Conservation (phyloP, 1,140 invertebrate genomes). For the Aphaenogaster ashmeadi region DNA sequence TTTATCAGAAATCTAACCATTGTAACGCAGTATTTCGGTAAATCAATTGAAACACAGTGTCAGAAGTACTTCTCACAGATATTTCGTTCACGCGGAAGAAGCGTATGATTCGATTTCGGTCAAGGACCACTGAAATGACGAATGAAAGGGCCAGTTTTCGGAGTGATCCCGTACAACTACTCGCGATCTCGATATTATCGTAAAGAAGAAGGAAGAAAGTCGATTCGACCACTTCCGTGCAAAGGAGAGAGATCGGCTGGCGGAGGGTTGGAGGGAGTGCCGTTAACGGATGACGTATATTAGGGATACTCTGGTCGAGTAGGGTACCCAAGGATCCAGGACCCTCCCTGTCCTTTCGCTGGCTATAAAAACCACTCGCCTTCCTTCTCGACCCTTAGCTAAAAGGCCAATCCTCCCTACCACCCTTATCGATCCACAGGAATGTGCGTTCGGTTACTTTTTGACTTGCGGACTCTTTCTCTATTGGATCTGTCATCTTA, state of each 20-base stretch:
- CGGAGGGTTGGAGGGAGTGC: constrained; percentile 71
- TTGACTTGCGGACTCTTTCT: constrained; percentile 63
- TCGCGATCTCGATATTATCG: constrained; percentile 68
- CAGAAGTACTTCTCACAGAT: background rate
- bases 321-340: constrained; percentile 82
- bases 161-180: constrained; percentile 52
- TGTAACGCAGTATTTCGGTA: background rate
- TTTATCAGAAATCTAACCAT: background rate
- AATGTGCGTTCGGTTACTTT: constrained; percentile 72
- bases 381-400: constrained; percentile 85
- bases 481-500: constrained; percentile 21
- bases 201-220: constrained; percentile 67
- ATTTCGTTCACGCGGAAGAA: constrained; percentile 28
- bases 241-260: constrained; percentile 62
- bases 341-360: constrained; percentile 85
- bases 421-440: constrained; percentile 78
- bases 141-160: constrained; percentile 56
- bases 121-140: constrained; percentile 48
- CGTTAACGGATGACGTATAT: constrained; percentile 87
- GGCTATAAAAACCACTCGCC: constrained; percentile 87
- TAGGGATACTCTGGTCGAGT: constrained; percentile 87
- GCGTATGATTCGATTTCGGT: constrained; percentile 57
- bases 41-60: background rate
- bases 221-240: constrained; percentile 72
- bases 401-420: constrained; percentile 85